Conservation (phyloP, 2,113 vertebrate genomes). For the Heterocephalus glaber region DNA sequence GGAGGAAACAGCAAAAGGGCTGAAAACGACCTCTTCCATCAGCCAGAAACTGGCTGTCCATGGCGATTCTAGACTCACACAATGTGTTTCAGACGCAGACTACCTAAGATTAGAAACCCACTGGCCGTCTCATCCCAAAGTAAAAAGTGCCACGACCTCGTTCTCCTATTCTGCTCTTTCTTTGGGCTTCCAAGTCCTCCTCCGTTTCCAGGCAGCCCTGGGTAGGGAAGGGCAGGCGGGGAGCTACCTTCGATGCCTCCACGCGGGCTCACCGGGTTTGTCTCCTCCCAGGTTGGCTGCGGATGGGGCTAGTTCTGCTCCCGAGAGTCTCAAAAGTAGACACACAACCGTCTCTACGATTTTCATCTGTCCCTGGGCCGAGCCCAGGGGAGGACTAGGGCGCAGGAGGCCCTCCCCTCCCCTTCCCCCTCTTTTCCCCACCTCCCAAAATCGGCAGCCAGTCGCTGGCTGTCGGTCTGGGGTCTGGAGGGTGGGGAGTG, state of each 20-base stretch:
- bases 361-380: neutral
- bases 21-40: conserved; percentile 8
- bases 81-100: neutral
- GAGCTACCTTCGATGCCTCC: conserved; percentile 50
- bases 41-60: neutral
- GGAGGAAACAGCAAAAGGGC: conserved; percentile 37
- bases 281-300: conserved; percentile 36
- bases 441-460: conserved; percentile 69
- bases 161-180: neutral
- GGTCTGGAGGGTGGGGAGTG: conserved; percentile 76
- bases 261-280: neutral
- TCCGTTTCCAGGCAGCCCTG: neutral
- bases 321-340: conserved; percentile 67
- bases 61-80: neutral
- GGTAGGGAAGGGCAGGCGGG: neutral
- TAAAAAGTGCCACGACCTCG: conserved; percentile 35
- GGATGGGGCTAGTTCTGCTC: conserved; percentile 48
- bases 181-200: neutral
- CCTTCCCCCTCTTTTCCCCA: conserved; percentile 25
- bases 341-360: neutral
- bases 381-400: neutral
- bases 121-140: conserved; percentile 49
- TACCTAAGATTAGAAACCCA: conserved; percentile 46
- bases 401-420: neutral
- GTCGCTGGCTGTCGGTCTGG: conserved; percentile 65